A percentile compares a stretch with the other conserved stretches of the same genome.
phyloP scores from a whole-genome alignment of 92 coral and sea anemone species.

The Scolanthus callimorphus region DNA sequence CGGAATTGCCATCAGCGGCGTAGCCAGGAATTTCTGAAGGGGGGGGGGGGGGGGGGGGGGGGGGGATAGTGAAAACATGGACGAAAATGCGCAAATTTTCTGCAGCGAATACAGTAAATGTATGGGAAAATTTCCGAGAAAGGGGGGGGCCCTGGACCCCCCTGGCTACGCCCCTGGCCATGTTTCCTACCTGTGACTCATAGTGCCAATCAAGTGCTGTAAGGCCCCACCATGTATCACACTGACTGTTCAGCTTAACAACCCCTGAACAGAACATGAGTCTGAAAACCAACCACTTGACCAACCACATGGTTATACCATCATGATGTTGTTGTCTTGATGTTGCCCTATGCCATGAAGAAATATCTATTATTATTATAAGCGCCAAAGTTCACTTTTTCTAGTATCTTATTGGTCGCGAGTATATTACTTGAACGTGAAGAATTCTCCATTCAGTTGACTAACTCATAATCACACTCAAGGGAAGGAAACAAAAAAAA shows the following conservation, averaged over 20 bases:
- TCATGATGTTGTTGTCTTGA: slow-evolving; percentile 44
- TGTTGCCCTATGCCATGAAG: slow-evolving; percentile 13
- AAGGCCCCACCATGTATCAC: slow-evolving; percentile 88
- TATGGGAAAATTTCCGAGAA: no score
- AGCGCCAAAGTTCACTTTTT: neutral
- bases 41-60: neutral
- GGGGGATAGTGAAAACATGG: no score
- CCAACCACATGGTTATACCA: slow-evolving; percentile 65
- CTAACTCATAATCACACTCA: no score
- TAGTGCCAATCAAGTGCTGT: slow-evolving; percentile 83
- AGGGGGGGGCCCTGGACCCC: no score
- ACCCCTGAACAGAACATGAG: slow-evolving; percentile 82
- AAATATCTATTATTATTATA: neutral
- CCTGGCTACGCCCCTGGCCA: no score
- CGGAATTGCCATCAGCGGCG: no score
- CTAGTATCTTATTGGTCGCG: neutral
- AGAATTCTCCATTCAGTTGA: no score
- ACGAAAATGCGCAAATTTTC: no score
- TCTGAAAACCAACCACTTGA: slow-evolving; percentile 76
- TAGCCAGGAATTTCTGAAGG: no score
- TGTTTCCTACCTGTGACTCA: slow-evolving; percentile 86
- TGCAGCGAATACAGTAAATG: no score
- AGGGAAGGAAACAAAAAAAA: no score
- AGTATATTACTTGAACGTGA: no score
- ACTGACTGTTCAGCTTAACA: slow-evolving; percentile 68